Base-by-base conservation (phyloP, 30 jellyfish, hydroid and myxozoan species). In the Mastigias papua region DNA sequence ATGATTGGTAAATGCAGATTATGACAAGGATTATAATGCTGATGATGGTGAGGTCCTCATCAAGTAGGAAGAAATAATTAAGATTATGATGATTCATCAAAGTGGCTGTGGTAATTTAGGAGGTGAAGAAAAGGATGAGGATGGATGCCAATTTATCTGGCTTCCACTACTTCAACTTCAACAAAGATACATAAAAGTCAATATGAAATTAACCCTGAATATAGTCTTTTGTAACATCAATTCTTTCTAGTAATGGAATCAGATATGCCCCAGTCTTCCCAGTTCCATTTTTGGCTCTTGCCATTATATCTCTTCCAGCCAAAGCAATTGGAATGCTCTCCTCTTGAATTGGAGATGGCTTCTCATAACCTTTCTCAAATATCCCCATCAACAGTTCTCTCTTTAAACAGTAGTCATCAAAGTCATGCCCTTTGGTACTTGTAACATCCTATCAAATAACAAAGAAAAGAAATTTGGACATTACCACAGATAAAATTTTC, bases 271-370 rank as follows among this genome's bases (percentile, higher is more conserved):
- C 99, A 69, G 99, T 94, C 60, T 94, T 94, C 31, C 99, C 99
- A 31, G 99, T 94, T 46, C 99, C 99, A 89, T 94, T 94, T 80
- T 94, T 94, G 11, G 99, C 97, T 57, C 99, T 86, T 29, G 97
- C 97, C 99, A 94, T 83, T 27, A 90, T 90, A 60, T 94, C 97
- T 81, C 97, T 85, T 15, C 99, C 99, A 29, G 97, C 97, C 49
- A 94, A 89, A n/a, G 97, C 97, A 26, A 89, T 87, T 13, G 99
- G 99, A 34, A 94, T 94, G 66, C 97, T 89, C 73, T 94, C 98
- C 63, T 94, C 99, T 78, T 94, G 99, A 68, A 94, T 90, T 42
- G 99, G 99, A 32, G 99, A 89, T 42, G 99, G 99, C 65, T 86
- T 90, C 67, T 94, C 97, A 85, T 37, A 94, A 1, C 97, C 97